These are phyloP conservation scores for Autographa pulchrina DNA, from an alignment of 2,888 invertebrate species.

Conservation along the genomic window DNA sequence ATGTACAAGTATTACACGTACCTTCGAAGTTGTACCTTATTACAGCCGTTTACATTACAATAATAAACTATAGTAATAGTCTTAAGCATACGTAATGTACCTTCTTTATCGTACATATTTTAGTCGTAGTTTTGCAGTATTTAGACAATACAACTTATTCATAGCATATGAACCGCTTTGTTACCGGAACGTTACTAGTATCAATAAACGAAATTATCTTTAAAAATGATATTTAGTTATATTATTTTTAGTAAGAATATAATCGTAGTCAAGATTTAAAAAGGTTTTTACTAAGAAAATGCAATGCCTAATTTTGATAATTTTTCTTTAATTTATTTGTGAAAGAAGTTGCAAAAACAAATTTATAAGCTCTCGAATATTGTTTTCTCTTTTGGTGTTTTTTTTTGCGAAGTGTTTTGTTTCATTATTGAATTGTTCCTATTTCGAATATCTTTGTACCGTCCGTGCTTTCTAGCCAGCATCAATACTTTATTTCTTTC, in stretches of 20 bases:
- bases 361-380: neutral
- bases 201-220: neutral
- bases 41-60: slow-evolving; percentile 15
- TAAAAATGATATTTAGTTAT: neutral
- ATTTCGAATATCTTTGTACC: too few species aligned
- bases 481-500: too few species aligned
- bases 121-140: neutral
- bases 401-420: too few species aligned
- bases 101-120: slow-evolving; percentile 16
- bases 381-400: neutral
- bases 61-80: slow-evolving; percentile 26
- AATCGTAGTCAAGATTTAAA: too few species aligned
- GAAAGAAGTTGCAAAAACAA: too few species aligned
- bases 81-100: slow-evolving; percentile 22
- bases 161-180: neutral
- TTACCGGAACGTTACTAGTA: neutral
- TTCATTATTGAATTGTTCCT: too few species aligned
- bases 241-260: neutral
- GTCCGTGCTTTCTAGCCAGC: too few species aligned
- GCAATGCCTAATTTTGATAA: too few species aligned
- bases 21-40: slow-evolving; percentile 29
- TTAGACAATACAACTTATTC: neutral
- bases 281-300: too few species aligned
- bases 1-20: slow-evolving; percentile 36
- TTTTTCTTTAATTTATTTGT: too few species aligned